Percentiles rank a stretch among this genome's conserved stretches.
phyloP scores from a whole-genome alignment of 2,797 vertebrate genomes.

The Triplophysa bombifrons region DNA sequence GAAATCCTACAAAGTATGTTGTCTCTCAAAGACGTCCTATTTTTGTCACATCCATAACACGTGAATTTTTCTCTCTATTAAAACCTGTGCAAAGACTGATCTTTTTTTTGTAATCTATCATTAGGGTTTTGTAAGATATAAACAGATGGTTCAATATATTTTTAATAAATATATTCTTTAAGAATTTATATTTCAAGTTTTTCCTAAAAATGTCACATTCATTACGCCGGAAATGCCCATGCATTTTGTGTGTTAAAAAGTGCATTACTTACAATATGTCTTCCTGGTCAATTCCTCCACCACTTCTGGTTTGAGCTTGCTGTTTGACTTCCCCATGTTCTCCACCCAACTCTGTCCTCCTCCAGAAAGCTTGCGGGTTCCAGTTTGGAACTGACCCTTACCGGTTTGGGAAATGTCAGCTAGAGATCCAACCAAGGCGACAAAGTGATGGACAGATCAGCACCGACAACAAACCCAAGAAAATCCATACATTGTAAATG shows the following conservation, averaged over 20 bases:
- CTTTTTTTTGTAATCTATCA: no score
- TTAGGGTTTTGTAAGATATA: no score
- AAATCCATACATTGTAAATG: neutral
- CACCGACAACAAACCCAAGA: neutral
- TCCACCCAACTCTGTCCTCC: constrained; percentile 33
- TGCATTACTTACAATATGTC: constrained; percentile 91
- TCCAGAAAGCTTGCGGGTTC: constrained; percentile 23
- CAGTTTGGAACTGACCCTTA: constrained; percentile 46
- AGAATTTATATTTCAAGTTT: no score
- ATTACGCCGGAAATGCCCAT: neutral
- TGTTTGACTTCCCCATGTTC: constrained; percentile 96
- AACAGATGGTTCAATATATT: no score
- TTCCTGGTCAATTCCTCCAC: constrained; percentile 96
- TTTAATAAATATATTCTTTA: no score
- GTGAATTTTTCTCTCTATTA: no score
- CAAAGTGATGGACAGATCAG: constrained; percentile 23
- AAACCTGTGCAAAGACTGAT: no score
- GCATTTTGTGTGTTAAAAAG: neutral
- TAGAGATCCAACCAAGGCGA: constrained; percentile 7
- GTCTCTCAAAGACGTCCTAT: no score
- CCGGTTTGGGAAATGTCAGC: constrained; percentile 9
- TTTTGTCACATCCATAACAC: no score
- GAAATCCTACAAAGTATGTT: no score
- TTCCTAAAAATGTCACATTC: no score
- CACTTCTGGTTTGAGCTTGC: constrained; percentile 96